A percentile compares a stretch with the other conserved stretches of the same genome.
These are phyloP conservation scores for Brachypteracias leptosomus DNA, from an alignment of 2,113 vertebrate species.

Conservation along the genomic window DNA sequence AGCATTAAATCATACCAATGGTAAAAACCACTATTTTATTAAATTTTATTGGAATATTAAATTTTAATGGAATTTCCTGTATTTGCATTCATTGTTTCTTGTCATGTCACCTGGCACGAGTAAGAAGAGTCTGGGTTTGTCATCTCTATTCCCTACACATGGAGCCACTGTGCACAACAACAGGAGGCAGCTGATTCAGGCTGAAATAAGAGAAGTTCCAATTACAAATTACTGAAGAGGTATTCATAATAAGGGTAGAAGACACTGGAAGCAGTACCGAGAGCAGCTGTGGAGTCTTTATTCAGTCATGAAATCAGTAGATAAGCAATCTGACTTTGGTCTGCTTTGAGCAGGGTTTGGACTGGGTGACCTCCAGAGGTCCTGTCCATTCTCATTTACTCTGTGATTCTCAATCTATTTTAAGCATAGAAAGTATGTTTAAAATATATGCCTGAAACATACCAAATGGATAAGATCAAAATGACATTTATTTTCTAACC, in stretches of 20 bases:
- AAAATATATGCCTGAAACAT: background rate
- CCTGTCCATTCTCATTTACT: background rate
- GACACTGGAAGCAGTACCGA: accelerated
- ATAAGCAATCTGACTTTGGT: background rate
- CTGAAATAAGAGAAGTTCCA: background rate
- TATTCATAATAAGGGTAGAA: background rate
- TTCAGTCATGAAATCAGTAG: background rate
- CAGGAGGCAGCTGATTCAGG: background rate
- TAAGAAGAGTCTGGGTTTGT: background rate
- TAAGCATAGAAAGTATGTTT: background rate
- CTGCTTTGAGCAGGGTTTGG: background rate
- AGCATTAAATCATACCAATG: background rate
- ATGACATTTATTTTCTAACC: background rate
- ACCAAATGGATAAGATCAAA: background rate
- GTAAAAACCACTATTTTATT: background rate
- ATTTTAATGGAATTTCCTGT: background rate
- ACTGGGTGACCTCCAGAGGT: background rate
- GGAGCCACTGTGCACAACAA: background rate
- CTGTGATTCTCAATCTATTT: background rate
- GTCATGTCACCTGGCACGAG: background rate
- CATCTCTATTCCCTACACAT: background rate
- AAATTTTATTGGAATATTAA: background rate
- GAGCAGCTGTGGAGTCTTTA: accelerated
- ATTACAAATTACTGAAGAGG: background rate
- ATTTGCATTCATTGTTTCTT: background rate